Conservation (phyloP, 2,797 vertebrate species). For the Ctenopoma kingsleyae region DNA sequence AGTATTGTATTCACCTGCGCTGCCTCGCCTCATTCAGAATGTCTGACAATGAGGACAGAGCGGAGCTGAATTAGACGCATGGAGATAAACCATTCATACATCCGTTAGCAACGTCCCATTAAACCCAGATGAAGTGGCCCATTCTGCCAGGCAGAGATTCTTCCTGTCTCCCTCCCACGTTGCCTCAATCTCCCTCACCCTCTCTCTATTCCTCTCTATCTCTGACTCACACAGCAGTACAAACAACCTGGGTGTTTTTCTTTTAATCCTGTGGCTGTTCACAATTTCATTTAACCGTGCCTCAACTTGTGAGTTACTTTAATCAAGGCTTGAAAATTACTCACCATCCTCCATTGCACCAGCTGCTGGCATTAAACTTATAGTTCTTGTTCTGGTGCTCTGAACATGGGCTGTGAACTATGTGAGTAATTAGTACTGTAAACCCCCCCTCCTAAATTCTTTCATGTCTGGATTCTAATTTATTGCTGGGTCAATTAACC, state of each 20-base stretch:
- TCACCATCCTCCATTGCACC: slow-evolving; percentile 42
- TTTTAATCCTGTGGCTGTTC: slow-evolving; percentile 39
- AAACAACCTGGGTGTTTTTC: slow-evolving; percentile 36
- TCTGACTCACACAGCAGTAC: slow-evolving; percentile 29
- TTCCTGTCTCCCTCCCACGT: slow-evolving; percentile 49
- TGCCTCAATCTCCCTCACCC: slow-evolving; percentile 4
- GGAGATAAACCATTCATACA: slow-evolving; percentile 59
- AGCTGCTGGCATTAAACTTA: slow-evolving; percentile 41
- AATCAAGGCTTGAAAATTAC: slow-evolving; percentile 67
- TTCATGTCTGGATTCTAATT: slow-evolving; percentile 83
- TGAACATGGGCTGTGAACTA: slow-evolving; percentile 52
- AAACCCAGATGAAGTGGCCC: slow-evolving; percentile 54
- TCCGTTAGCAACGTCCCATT: slow-evolving; percentile 56
- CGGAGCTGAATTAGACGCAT: slow-evolving; percentile 51
- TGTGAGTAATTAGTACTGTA: slow-evolving; percentile 76
- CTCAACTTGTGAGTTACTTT: slow-evolving; percentile 61
- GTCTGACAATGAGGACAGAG: slow-evolving; percentile 37
- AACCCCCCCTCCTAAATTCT: slow-evolving; percentile 62
- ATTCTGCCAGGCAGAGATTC: slow-evolving; percentile 37
- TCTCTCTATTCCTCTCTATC: neutral
- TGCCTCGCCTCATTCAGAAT: slow-evolving; percentile 29
- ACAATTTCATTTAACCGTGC: slow-evolving; percentile 55
- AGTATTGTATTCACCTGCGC: slow-evolving; percentile 13
- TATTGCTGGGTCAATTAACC: slow-evolving; percentile 82
- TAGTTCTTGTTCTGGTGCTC: slow-evolving; percentile 31